These are phyloP conservation scores for Periophthalmus magnuspinnatus DNA, from an alignment of 2,797 vertebrate species.

Conservation along the genomic window DNA sequence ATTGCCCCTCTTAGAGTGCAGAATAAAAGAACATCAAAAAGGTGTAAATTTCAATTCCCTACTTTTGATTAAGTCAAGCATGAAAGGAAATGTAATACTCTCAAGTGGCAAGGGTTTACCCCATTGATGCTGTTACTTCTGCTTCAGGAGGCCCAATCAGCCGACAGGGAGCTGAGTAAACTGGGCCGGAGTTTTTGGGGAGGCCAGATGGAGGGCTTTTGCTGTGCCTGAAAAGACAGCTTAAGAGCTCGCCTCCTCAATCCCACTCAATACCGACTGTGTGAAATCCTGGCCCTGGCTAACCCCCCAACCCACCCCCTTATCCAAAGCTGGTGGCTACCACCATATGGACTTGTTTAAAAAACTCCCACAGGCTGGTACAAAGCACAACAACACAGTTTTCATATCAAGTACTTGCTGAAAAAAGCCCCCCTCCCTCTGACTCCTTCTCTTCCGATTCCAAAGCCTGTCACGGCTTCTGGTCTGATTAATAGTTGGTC, in stretches of 20 bases:
- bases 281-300: constrained; percentile 93
- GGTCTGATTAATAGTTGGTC: constrained; percentile 77
- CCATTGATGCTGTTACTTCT: constrained; percentile 99
- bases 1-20: constrained; percentile 97
- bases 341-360: constrained; percentile 83
- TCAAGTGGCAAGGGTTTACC: constrained; percentile 99
- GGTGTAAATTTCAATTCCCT: constrained; percentile 99
- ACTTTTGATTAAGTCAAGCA: constrained; percentile 99
- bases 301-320: constrained; percentile 76
- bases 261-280: constrained; percentile 98
- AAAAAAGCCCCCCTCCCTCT: constrained; percentile 66
- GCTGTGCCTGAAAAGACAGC: constrained; percentile 98
- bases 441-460: constrained; percentile 73
- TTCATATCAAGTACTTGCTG: constrained; percentile 83
- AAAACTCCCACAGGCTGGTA: constrained; percentile 82
- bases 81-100: constrained; percentile 99
- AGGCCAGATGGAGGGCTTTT: constrained; percentile 99
- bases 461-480: constrained; percentile 76
- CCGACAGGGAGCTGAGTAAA: constrained; percentile 93
- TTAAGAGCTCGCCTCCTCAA: constrained; percentile 99
- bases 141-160: constrained; percentile 99
- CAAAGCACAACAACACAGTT: constrained; percentile 82
- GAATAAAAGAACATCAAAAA: constrained; percentile 99
- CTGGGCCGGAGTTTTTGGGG: constrained; percentile 93
- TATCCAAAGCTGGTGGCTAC: constrained; percentile 85